phyloP scores from a whole-genome alignment of 2,113 vertebrate species.

The Gorsachius goisagi region DNA sequence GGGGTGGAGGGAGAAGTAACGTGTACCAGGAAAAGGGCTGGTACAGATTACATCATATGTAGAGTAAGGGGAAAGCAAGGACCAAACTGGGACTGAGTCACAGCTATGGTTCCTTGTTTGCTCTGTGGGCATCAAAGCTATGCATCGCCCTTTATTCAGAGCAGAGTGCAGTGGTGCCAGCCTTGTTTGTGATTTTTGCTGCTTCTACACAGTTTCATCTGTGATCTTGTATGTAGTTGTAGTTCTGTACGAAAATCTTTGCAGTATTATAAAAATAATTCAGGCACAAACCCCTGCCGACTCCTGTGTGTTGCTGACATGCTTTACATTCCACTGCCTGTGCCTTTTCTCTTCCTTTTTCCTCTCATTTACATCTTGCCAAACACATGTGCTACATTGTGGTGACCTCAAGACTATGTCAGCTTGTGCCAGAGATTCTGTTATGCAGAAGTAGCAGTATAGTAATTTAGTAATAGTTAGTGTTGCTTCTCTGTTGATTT shows the following conservation, averaged over 20 bases:
- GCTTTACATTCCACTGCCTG: not conserved
- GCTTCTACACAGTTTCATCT: not conserved
- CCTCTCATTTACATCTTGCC: not conserved
- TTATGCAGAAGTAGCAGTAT: not conserved
- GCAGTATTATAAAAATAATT: not conserved
- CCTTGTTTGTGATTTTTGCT: not conserved
- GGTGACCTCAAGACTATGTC: not conserved
- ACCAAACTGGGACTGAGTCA: not conserved
- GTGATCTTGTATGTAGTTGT: not conserved
- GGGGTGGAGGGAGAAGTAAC: not conserved
- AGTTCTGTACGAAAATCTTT: not conserved
- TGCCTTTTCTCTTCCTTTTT: not conserved
- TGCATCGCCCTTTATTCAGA: not conserved
- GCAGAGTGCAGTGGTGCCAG: not conserved
- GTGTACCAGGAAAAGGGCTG: constrained; percentile 29
- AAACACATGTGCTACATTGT: not conserved
- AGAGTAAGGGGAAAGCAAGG: not conserved
- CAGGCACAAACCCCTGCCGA: not conserved
- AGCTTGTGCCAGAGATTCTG: not conserved
- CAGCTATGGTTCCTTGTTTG: not conserved
- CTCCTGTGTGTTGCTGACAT: accelerated
- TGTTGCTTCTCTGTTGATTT: not conserved
- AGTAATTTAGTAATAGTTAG: not conserved
- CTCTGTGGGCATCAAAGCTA: not conserved
- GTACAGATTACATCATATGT: constrained; percentile 5